These are phyloP conservation scores for Euzophera pinguis DNA, from an alignment of 2,888 invertebrate species.

Conservation along the genomic window DNA sequence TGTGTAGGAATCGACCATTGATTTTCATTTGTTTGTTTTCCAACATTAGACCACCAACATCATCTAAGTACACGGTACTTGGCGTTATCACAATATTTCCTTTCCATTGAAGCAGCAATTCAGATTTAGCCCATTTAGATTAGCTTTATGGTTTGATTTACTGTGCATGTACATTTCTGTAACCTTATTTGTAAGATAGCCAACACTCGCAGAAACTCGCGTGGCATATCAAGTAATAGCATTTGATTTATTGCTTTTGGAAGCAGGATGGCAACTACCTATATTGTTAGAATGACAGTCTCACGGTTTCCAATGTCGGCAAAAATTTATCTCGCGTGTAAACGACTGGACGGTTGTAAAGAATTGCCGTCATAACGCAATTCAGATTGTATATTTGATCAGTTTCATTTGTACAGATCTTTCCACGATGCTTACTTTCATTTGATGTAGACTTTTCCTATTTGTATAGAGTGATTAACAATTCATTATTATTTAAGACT, in stretches of 20 bases:
- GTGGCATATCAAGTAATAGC: constrained; percentile 12
- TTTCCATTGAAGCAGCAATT: too few species aligned
- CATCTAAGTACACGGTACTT: too few species aligned
- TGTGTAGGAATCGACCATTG: too few species aligned
- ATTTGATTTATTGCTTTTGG: constrained; percentile 16
- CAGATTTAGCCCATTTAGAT: too few species aligned
- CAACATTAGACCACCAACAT: too few species aligned
- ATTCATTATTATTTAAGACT: background rate
- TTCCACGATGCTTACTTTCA: background rate
- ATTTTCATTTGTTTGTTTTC: too few species aligned
- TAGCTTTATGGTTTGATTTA: too few species aligned
- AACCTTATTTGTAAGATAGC: background rate
- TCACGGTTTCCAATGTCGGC: constrained; percentile 15
- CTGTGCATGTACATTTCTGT: too few species aligned
- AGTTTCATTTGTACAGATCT: constrained; percentile 7
- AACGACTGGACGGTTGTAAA: constrained; percentile 8
- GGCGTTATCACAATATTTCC: too few species aligned
- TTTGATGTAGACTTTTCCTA: background rate
- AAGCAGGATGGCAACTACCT: constrained; percentile 11
- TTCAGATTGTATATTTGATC: constrained; percentile 6
- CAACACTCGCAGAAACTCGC: constrained; percentile 8
- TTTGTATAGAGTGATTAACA: background rate
- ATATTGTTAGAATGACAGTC: constrained; percentile 17
- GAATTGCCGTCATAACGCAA: background rate
- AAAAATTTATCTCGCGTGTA: constrained; percentile 13